These are phyloP conservation scores for Elmis aenea DNA, from an alignment of 2,888 invertebrate genomes.

Conservation along the genomic window DNA sequence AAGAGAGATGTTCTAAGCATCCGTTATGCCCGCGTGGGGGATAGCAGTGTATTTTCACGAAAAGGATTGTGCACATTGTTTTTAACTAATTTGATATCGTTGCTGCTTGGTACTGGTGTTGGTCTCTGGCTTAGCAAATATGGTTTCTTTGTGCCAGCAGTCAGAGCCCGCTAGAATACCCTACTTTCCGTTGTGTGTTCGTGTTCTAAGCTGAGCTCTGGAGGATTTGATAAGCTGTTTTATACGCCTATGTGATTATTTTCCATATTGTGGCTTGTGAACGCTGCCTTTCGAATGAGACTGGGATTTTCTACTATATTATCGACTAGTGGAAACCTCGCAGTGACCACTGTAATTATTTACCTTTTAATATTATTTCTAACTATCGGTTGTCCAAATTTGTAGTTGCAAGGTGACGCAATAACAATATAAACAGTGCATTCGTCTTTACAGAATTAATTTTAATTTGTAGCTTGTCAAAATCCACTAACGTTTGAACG, in stretches of 20 bases:
- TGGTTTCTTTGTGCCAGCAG: constrained; percentile 42
- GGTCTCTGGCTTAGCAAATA: constrained; percentile 71
- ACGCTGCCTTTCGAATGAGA: constrained; percentile 42
- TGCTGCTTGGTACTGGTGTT: constrained; percentile 86
- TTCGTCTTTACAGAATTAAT: too few relatives aligned
- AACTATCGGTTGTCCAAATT: too few relatives aligned
- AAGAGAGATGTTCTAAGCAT: constrained; percentile 56
- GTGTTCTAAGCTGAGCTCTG: constrained; percentile 21
- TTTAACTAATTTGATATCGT: constrained; percentile 83
- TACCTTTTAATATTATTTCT: constrained; percentile 2
- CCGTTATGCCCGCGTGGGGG: constrained; percentile 69
- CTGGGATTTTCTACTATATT: constrained; percentile 36
- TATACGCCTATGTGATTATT: constrained; percentile 34
- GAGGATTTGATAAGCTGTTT: constrained; percentile 25
- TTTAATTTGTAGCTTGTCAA: too few relatives aligned
- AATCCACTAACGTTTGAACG: too few relatives aligned
- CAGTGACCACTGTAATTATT: constrained; percentile 3
- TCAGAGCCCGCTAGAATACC: constrained; percentile 41
- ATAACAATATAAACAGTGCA: too few relatives aligned
- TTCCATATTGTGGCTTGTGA: constrained; percentile 36
- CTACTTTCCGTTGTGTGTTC: constrained; percentile 7
- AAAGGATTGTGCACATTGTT: constrained; percentile 87
- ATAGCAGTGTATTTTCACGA: constrained; percentile 79
- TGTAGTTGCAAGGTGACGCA: too few relatives aligned
- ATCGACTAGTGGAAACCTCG: constrained; percentile 8